Conservation (phyloP, 2,888 invertebrate species). For the Macaria liturata region DNA sequence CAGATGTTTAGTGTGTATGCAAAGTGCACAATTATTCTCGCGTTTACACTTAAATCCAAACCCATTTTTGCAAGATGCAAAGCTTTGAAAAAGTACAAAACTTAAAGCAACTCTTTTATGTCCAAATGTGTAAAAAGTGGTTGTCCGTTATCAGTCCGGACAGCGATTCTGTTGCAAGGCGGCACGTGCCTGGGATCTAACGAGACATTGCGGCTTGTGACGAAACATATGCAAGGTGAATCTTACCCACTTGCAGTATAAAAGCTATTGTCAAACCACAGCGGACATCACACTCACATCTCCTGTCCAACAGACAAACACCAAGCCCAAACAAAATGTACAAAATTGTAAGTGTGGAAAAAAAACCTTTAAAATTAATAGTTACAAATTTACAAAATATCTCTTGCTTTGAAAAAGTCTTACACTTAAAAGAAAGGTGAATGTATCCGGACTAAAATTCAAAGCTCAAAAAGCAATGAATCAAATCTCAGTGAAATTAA, state of each 20-base stretch:
- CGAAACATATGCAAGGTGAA: conserved; percentile 78
- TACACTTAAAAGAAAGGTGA: too few relatives aligned
- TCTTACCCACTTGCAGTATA: conserved; percentile 69
- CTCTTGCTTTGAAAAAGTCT: too few relatives aligned
- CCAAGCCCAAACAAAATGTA: conserved; percentile 59
- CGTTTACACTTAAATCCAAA: too few relatives aligned
- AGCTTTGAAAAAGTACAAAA: conserved; percentile 29
- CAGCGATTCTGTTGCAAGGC: conserved; percentile 60
- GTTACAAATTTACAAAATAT: too few relatives aligned
- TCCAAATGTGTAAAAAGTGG: conserved; percentile 44
- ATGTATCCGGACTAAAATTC: too few relatives aligned
- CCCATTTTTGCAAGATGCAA: not conserved
- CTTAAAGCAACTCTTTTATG: conserved; percentile 25
- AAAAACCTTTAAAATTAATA: not conserved
- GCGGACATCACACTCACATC: conserved; percentile 65
- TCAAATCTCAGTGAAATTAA: too few relatives aligned
- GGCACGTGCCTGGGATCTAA: conserved; percentile 71
- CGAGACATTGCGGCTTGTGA: conserved; percentile 60
- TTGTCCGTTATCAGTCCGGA: conserved; percentile 47
- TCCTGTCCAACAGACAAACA: conserved; percentile 59
- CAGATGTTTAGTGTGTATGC: too few relatives aligned
- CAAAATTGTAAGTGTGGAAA: conserved; percentile 61
- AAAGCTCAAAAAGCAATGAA: too few relatives aligned
- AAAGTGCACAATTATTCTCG: too few relatives aligned
- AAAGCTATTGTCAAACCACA: conserved; percentile 69